Conservation (phyloP, 2,113 vertebrate genomes). For the Melanocharis versteri region DNA sequence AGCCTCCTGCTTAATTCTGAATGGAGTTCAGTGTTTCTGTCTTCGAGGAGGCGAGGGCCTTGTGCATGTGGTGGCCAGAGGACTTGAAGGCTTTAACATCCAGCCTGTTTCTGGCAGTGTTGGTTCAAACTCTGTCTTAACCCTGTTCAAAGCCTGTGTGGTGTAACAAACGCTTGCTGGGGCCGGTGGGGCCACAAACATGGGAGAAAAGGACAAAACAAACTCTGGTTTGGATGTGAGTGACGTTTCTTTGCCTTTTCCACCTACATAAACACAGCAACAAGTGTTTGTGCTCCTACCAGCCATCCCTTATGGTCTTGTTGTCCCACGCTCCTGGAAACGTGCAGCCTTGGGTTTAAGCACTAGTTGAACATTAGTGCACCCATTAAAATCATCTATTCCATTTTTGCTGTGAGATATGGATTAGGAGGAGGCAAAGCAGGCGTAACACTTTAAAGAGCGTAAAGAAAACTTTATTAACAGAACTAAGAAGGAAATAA, state of each 20-base stretch:
- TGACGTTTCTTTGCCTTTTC: background rate
- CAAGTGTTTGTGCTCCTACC: background rate
- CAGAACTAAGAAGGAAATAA: too few relatives aligned
- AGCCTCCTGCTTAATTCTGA: background rate
- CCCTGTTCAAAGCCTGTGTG: background rate
- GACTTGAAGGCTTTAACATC: background rate
- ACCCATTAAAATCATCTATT: too few relatives aligned
- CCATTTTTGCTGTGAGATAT: too few relatives aligned
- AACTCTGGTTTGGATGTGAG: background rate
- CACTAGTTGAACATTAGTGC: too few relatives aligned
- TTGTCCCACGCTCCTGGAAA: background rate
- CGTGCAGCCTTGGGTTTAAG: too few relatives aligned
- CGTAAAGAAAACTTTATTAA: too few relatives aligned
- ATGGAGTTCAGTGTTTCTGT: background rate
- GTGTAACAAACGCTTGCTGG: background rate
- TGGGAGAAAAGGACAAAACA: background rate
- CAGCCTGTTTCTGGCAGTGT: background rate
- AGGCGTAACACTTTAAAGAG: too few relatives aligned
- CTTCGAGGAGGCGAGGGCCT: background rate
- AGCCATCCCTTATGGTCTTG: rapidly evolving
- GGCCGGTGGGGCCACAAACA: background rate
- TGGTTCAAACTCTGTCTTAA: background rate
- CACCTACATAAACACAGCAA: background rate
- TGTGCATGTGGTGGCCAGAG: background rate
- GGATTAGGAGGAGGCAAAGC: too few relatives aligned